Base-by-base conservation (phyloP, 2,888 invertebrate species). In the Muschampia staudingeri region DNA sequence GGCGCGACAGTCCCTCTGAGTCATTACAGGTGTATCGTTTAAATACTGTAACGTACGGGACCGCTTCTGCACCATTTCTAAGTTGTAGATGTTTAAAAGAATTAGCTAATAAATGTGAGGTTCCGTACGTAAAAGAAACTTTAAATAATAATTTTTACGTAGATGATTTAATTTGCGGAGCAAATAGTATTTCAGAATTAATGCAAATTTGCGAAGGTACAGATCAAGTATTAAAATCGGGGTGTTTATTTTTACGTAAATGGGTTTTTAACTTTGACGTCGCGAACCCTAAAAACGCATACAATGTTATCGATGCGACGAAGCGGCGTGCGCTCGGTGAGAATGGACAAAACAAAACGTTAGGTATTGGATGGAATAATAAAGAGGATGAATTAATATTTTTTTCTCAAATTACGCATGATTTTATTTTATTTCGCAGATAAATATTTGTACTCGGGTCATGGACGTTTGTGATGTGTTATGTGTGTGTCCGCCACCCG, bases 11-110 rank as follows among this genome's bases (percentile, higher is more conserved):
- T 71, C 78, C 86, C 0, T 52, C 78, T 0, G 84, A 89, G 3
- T 84, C 88, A 1, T n/a, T 90, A 44, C 42, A 82, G 40, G 80
- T 87, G 8, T 91, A 87, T 73, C 87, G 70, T 12, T 44, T 82
- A 12, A 83, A 83, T 34, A 79, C 81, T 0, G 76, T 78, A 3
- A 79, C 79, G 0, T 90, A 89, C 72, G 79, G 79, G 1, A 88
- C 87, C 1, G 85, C 89, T 0, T 88, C 90, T 0, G 90, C 91
- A 56, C 90, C 91, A 37, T 70, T 70, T 70, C 34, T 70, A 77
- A 67, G 48, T 77, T 37, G 37, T 25, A 19, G 19, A 67, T 67
- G 70, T 70, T 77, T 42, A 67, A 40, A 77, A 37, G 65, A 40
- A 70, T 70, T 40, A 70, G 65, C 65, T 30, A 30, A 65, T 30